These are phyloP conservation scores for Nicator chloris DNA, from an alignment of 2,113 vertebrate species.

Conservation along the genomic window DNA sequence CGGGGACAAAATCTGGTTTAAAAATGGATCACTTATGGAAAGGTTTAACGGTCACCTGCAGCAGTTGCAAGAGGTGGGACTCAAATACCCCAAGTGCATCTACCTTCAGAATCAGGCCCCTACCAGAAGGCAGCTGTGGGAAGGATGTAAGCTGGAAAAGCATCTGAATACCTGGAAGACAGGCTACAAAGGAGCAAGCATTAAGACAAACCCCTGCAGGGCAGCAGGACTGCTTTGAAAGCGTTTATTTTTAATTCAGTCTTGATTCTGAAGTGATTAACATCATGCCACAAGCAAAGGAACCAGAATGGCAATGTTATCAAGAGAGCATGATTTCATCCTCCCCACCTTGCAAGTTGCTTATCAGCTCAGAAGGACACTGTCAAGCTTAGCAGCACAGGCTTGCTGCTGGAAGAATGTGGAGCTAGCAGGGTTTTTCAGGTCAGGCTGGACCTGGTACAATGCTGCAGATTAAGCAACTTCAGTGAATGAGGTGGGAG, in stretches of 20 bases:
- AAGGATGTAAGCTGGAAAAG: not conserved
- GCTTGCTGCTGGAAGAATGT: not conserved
- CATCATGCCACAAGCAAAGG: constrained; percentile 18
- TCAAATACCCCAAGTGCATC: not conserved
- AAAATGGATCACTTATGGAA: not conserved
- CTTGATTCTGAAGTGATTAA: constrained; percentile 27
- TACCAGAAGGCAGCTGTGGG: not conserved
- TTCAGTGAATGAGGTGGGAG: not conserved
- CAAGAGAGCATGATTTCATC: constrained; percentile 29
- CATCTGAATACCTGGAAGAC: constrained; percentile 4
- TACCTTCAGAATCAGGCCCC: not conserved
- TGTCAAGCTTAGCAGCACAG: not conserved
- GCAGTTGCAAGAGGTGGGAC: not conserved
- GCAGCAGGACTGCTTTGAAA: not conserved
- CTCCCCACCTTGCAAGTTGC: not conserved
- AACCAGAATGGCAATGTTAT: not conserved
- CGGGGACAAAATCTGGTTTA: not conserved
- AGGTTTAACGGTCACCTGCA: not conserved
- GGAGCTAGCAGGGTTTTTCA: constrained; percentile 4
- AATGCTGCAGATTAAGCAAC: not conserved
- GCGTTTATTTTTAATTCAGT: constrained; percentile 15
- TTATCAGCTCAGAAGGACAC: not conserved
- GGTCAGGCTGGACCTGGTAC: not conserved
- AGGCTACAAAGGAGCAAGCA: constrained; percentile 4
- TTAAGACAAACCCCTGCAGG: not conserved